phyloP scores from a whole-genome alignment of 2,888 invertebrate species.

The Conomelus anceps region DNA sequence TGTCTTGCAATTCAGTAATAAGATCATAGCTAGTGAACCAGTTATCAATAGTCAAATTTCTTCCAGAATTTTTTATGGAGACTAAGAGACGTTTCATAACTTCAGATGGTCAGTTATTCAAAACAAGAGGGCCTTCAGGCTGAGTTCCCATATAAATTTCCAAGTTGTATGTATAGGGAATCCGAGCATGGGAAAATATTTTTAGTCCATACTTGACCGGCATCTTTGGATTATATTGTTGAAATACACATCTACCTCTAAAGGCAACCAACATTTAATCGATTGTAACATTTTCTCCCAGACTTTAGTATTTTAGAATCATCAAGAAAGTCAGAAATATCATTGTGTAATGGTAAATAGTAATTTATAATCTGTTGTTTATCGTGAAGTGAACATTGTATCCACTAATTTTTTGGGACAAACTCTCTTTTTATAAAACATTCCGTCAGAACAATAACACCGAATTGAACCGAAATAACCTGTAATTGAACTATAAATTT shows the following conservation, averaged over 20 bases:
- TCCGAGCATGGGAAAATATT: constrained; percentile 33
- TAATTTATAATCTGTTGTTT: no score
- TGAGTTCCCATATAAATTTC: constrained; percentile 27
- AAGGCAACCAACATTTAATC: constrained; percentile 35
- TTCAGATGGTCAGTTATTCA: constrained; percentile 18
- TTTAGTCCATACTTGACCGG: constrained; percentile 37
- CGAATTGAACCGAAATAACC: no score
- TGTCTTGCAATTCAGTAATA: neutral
- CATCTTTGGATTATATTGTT: constrained; percentile 36
- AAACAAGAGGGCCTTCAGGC: constrained; percentile 24
- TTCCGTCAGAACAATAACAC: no score
- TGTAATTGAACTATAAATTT: no score
- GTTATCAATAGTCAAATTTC: neutral
- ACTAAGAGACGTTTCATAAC: constrained; percentile 26
- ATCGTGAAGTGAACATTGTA: no score
- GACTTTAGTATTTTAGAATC: constrained; percentile 28
- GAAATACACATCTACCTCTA: constrained; percentile 33
- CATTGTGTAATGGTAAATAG: no score
- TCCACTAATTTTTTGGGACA: no score
- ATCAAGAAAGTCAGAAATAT: no score
- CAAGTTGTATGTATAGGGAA: constrained; percentile 26
- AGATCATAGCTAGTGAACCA: neutral
- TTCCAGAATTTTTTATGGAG: constrained; percentile 9
- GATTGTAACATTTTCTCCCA: constrained; percentile 31
- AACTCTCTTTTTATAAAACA: no score